A percentile compares a stretch with the other conserved stretches of the same genome.
phyloP scores from a whole-genome alignment of 2,113 vertebrate genomes.

The Neogale vison region DNA sequence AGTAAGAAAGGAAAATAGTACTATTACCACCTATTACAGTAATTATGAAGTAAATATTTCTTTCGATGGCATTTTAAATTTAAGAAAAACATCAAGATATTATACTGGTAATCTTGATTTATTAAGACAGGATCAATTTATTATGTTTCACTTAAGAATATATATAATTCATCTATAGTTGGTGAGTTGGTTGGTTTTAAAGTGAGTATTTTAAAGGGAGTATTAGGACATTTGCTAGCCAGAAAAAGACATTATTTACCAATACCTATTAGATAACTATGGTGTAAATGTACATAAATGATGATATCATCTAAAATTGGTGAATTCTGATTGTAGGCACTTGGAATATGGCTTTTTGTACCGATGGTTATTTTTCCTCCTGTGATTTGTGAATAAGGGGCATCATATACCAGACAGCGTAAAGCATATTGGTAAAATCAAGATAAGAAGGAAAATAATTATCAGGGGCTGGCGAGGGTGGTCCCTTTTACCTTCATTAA shows the following conservation, averaged over 20 bases:
- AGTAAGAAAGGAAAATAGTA: not conserved
- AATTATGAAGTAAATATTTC: slow-evolving; percentile 36
- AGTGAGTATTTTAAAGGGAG: not conserved
- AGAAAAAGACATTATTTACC: not conserved
- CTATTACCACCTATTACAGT: not conserved
- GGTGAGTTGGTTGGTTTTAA: not conserved
- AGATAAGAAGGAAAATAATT: slow-evolving; percentile 15
- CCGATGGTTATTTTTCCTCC: not conserved
- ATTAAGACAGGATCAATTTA: slow-evolving; percentile 9
- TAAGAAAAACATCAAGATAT: slow-evolving; percentile 12
- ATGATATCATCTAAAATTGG: slow-evolving; percentile 25
- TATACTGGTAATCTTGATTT: not conserved
- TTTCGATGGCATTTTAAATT: slow-evolving; percentile 43
- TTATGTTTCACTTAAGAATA: slow-evolving; percentile 32
- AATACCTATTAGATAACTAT: not conserved
- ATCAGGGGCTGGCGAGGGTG: not conserved
- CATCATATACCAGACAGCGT: not conserved
- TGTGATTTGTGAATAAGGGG: not conserved
- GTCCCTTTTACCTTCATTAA: not conserved
- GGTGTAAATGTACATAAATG: slow-evolving; percentile 25
- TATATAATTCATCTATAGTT: not conserved
- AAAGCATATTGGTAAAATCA: slow-evolving; percentile 42
- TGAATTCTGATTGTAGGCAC: not conserved
- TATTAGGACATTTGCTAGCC: not conserved
- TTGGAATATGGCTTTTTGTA: not conserved